phyloP scores from a whole-genome alignment of 1,140 invertebrate species.

The Subanguina moxae region DNA sequence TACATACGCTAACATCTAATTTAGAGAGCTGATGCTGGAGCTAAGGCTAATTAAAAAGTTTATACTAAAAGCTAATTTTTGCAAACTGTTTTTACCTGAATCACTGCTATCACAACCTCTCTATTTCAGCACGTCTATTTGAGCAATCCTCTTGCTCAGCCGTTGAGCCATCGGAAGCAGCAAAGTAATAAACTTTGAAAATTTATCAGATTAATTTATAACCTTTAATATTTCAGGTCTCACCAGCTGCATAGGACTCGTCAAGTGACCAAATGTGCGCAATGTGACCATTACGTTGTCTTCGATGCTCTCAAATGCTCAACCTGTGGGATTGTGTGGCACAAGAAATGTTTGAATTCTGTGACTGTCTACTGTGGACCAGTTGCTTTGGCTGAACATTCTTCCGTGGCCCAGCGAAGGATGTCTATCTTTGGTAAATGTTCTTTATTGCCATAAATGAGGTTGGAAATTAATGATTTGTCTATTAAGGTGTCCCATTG shows the following conservation, averaged over 20 bases:
- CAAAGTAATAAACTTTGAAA: constrained; percentile 30
- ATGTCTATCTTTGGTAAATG: constrained; percentile 52
- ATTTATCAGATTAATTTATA: neutral
- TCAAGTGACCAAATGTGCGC: constrained; percentile 46
- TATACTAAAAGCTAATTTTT: too few relatives aligned
- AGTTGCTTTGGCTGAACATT: constrained; percentile 17
- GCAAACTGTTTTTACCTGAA: too few relatives aligned
- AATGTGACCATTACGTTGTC: constrained; percentile 53
- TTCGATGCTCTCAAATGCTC: constrained; percentile 55
- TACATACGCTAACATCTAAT: too few relatives aligned
- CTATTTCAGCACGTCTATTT: constrained; percentile 40
- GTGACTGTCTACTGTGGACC: constrained; percentile 42
- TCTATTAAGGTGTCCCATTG: constrained; percentile 36
- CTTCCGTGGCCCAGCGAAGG: constrained; percentile 30
- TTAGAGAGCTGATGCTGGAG: too few relatives aligned
- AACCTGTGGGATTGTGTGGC: constrained; percentile 44
- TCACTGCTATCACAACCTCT: neutral
- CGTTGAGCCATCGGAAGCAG: constrained; percentile 45
- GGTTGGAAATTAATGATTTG: too few relatives aligned
- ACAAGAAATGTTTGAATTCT: constrained; percentile 49
- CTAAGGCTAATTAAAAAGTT: too few relatives aligned
- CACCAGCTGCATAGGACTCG: constrained; percentile 47
- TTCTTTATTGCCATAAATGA: too few relatives aligned
- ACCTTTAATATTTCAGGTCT: constrained; percentile 17
- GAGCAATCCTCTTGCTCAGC: constrained; percentile 31